Evolutionary conservation across 2,113 vertebrate species (phyloP), one percentile per base, ranked within the genome.

Genomic region (Takifugu bimaculatus): DNA sequence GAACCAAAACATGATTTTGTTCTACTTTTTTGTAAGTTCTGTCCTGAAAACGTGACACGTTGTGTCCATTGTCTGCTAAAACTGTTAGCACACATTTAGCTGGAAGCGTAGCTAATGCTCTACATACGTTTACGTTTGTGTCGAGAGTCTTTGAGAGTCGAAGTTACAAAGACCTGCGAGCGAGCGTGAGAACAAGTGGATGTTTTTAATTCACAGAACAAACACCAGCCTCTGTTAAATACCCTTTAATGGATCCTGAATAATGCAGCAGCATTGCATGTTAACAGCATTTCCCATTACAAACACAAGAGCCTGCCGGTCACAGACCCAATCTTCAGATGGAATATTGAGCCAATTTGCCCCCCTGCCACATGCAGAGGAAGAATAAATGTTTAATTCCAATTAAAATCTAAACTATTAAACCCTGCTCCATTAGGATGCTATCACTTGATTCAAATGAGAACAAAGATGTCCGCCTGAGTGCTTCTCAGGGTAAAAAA

Each of bases 371-470:
- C 13, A 54, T 61, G 51, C 35, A 67, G 35, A 20, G 20, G 20
- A 53, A 50, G 55, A 68, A 47, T 55, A 42, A 72, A 57, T 82
- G 55, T 79, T 72, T 83, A 49, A 69, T 69, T 84, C 74, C 47
- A 82, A 78, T 86, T 77, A 78, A 35, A 20, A 71, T 47, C 65
- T 50, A 50, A 74, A 70, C 61, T 63, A 69, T 63, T 68, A 65
- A 63, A 70, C 50, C 44, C 26, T 53, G 60, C 63, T 66, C 57
- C 35, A 70, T 20, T 20, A 20, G 20, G 20, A 20, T 20, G 20
- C 20, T 20, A 20, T 20, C 20, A 20, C 20, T 20, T 20, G 20
- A 20, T 20, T 20, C 20, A 20, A 20, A 20, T 20, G 20, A 63
- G 65, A 25, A 75, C 52, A 28, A 54, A 68, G 59, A 62, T 57